A percentile compares a stretch with the other conserved stretches of the same genome.
Evolutionary conservation across 2,797 vertebrate species (phyloP).

Genomic region (Lepidocolaptes lacrymiger): DNA sequence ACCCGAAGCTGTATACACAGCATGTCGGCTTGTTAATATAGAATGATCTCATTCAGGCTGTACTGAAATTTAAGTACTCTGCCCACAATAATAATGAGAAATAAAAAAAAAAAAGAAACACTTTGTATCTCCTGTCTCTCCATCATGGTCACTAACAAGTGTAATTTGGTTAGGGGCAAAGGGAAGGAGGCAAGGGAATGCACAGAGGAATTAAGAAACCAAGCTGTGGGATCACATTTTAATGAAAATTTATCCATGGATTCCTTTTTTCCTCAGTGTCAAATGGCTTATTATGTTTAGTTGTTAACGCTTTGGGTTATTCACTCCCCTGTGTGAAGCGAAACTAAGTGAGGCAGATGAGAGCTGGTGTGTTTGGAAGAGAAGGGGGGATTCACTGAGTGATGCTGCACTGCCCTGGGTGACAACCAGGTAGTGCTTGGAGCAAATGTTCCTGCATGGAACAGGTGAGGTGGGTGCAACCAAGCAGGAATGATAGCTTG

Average conservation of each 20-base stretch:
- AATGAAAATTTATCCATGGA: constrained; percentile 35
- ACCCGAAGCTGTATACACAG: background rate
- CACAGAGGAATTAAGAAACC: background rate
- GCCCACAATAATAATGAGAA: background rate
- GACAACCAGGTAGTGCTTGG: background rate
- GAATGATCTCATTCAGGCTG: background rate
- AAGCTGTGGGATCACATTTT: background rate
- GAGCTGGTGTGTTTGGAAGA: accelerated
- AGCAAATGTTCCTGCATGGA: background rate
- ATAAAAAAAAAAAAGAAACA: background rate
- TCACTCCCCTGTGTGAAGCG: background rate
- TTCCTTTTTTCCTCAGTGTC: background rate
- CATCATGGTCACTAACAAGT: background rate
- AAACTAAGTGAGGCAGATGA: background rate
- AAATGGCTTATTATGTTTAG: background rate
- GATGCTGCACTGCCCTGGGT: background rate
- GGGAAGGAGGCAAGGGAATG: background rate
- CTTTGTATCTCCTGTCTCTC: background rate
- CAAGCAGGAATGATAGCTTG: background rate
- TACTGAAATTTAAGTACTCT: background rate
- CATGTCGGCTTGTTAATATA: background rate
- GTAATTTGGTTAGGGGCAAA: background rate
- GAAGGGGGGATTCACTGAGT: background rate
- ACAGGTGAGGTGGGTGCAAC: background rate
- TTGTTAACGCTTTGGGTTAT: background rate